Conservation (phyloP, 2,113 vertebrate species). For the Eira barbara region DNA sequence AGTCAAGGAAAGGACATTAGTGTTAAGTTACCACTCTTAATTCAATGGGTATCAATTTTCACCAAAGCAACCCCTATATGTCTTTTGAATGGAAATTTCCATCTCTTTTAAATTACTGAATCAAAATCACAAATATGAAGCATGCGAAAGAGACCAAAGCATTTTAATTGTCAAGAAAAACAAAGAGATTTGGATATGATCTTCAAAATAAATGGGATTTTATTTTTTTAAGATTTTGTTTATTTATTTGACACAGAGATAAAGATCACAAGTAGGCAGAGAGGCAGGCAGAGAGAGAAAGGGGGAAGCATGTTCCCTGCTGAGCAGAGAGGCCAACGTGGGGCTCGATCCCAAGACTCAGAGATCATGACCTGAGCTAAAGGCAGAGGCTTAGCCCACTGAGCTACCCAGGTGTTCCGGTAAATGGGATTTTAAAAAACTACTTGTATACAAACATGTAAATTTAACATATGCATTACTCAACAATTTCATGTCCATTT, state of each 20-base stretch:
- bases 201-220: neutral
- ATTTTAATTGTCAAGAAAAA: neutral
- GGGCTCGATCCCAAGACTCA: too few species aligned
- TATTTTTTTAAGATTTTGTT: too few species aligned
- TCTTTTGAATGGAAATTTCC: neutral
- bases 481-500: neutral
- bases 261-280: too few species aligned
- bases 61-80: conserved; percentile 31
- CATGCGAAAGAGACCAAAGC: neutral
- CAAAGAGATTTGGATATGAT: neutral
- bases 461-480: neutral
- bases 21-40: conserved; percentile 62
- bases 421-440: neutral
- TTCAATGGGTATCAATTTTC: conserved; percentile 66
- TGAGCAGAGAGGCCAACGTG: too few species aligned
- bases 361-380: too few species aligned
- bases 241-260: too few species aligned
- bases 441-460: neutral
- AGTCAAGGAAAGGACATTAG: conserved; percentile 72
- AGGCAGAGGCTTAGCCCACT: too few species aligned
- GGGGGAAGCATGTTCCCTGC: too few species aligned
- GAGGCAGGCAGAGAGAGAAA: too few species aligned
- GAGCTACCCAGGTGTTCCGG: too few species aligned
- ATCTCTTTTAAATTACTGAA: neutral
- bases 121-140: neutral